These are phyloP conservation scores for Crotalus helleri DNA, from an alignment of 2,113 vertebrate genomes.

Conservation along the genomic window DNA sequence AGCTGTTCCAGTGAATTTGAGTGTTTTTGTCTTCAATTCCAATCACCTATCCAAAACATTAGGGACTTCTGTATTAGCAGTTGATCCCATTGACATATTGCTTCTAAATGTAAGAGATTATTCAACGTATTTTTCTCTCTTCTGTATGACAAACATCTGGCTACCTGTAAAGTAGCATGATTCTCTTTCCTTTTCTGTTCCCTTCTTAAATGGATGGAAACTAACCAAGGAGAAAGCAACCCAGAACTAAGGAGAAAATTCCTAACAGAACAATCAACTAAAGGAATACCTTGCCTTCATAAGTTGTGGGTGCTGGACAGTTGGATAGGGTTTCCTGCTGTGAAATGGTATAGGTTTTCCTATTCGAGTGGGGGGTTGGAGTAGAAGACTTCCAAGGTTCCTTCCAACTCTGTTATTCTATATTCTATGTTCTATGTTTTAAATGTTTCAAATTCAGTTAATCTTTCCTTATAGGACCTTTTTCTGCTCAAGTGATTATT, in stretches of 20 bases:
- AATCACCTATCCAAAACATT: not conserved
- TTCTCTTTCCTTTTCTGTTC: not conserved
- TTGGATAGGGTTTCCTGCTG: too few species aligned
- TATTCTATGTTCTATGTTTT: not conserved
- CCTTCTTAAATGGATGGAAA: not conserved
- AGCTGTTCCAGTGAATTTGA: not conserved
- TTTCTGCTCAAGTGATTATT: not conserved
- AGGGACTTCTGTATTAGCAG: not conserved
- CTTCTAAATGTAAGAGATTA: not conserved
- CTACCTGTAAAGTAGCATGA: not conserved
- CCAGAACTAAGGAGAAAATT: not conserved
- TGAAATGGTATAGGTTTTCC: not conserved
- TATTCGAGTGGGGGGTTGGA: not conserved
- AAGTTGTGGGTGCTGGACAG: not conserved
- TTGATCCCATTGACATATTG: not conserved
- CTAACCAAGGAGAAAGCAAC: not conserved
- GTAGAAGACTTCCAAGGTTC: not conserved
- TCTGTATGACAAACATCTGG: not conserved
- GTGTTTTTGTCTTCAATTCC: not conserved
- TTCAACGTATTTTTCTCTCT: not conserved
- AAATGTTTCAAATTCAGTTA: not conserved
- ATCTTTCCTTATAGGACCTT: not conserved
- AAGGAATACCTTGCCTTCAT: not conserved
- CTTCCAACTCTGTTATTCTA: not conserved
- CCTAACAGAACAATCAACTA: not conserved